phyloP scores from a whole-genome alignment of 2,113 vertebrate genomes.

The Podarcis raffonei region DNA sequence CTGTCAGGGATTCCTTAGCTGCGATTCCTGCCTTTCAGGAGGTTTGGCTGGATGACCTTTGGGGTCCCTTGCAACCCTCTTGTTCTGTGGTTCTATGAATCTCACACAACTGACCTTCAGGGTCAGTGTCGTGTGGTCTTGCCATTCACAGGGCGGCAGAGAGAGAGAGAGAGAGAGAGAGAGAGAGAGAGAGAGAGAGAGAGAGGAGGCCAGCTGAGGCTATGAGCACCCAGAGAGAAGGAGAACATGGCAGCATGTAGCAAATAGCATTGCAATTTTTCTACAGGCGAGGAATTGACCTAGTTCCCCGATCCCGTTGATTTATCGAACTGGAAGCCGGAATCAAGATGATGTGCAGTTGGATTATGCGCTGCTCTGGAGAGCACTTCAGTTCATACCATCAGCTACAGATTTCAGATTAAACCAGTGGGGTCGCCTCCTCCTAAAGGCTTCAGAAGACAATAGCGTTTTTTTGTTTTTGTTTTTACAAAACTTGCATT shows the following conservation, averaged over 20 bases:
- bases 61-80: no score
- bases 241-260: not conserved
- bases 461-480: no score
- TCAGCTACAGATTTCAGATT: not conserved
- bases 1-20: no score
- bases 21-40: no score
- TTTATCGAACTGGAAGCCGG: not conserved
- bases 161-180: no score
- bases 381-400: not conserved
- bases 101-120: not conserved
- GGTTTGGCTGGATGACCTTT: no score
- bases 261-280: conserved; percentile 3
- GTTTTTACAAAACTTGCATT: not conserved
- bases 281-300: conserved; percentile 35
- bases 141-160: no score
- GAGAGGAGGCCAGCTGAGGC: not conserved
- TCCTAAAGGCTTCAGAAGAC: not conserved
- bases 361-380: not conserved
- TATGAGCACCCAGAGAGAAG: accelerated
- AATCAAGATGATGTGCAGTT: not conserved
- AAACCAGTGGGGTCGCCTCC: not conserved
- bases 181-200: no score
- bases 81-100: no score
- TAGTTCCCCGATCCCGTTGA: not conserved
- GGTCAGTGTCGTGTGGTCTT: not conserved